phyloP scores from a whole-genome alignment of 2,797 vertebrate genomes.

The Heliangelus exortis region DNA sequence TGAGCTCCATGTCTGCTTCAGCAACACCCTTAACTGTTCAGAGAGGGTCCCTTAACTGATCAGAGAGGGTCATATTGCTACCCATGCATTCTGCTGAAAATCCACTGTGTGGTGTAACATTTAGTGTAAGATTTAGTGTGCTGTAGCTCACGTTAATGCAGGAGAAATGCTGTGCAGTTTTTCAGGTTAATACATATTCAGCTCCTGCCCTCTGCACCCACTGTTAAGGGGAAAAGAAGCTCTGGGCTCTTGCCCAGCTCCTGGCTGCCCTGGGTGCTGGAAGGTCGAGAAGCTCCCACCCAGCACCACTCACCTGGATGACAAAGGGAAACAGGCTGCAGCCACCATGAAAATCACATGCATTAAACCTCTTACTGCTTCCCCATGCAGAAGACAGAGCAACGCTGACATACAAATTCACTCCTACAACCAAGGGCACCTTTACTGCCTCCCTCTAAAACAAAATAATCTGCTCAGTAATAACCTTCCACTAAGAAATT shows the following conservation, averaged over 20 bases:
- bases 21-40: not conserved
- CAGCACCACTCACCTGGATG: not conserved
- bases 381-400: not conserved
- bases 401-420: not conserved
- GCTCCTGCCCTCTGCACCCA: not conserved
- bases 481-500: not conserved
- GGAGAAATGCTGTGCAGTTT: not conserved
- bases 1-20: fast-evolving
- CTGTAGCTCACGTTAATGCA: not conserved
- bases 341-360: not conserved
- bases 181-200: not conserved
- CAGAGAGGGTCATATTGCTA: not conserved
- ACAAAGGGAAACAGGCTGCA: not conserved
- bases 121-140: not conserved
- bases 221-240: not conserved
- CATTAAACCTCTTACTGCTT: not conserved
- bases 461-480: not conserved
- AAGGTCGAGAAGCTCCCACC: not conserved
- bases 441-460: not conserved
- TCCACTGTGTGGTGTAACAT: not conserved
- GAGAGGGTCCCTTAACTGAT: not conserved
- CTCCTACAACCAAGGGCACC: not conserved
- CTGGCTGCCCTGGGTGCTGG: not conserved
- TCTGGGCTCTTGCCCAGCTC: not conserved
- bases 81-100: not conserved